Percentiles rank a stretch among this genome's conserved stretches.
These are phyloP conservation scores for Nematopogon swammerdamellus DNA, from an alignment of 2,888 invertebrate genomes.

Conservation along the genomic window DNA sequence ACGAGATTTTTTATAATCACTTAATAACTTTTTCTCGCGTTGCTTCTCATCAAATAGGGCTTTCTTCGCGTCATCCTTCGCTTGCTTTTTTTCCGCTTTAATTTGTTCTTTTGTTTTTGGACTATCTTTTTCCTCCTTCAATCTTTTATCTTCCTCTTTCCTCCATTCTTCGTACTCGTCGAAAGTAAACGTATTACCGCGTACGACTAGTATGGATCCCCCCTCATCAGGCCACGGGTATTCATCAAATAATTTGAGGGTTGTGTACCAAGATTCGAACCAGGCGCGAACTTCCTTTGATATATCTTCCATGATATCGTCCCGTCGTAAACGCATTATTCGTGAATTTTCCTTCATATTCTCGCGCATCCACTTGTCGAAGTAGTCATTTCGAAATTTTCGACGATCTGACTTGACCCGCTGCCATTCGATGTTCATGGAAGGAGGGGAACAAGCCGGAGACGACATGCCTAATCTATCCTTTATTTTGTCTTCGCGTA, in stretches of 20 bases:
- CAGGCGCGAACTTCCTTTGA: slow-evolving; percentile 73
- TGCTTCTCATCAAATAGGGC: slow-evolving; percentile 27
- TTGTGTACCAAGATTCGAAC: slow-evolving; percentile 64
- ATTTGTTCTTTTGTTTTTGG: slow-evolving; percentile 41
- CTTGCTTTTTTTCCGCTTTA: slow-evolving; percentile 36
- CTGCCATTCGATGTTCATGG: slow-evolving; percentile 41
- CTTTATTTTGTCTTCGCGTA: slow-evolving; percentile 35
- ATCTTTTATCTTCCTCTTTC: slow-evolving; percentile 26
- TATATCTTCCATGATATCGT: slow-evolving; percentile 69
- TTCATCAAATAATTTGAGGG: slow-evolving; percentile 61
- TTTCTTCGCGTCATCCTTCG: slow-evolving; percentile 36
- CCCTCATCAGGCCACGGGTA: slow-evolving; percentile 71
- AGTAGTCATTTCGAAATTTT: slow-evolving; percentile 35
- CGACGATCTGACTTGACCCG: slow-evolving; percentile 42
- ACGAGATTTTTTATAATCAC: slow-evolving; percentile 47
- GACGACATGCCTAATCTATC: slow-evolving; percentile 56
- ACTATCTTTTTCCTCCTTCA: slow-evolving; percentile 29
- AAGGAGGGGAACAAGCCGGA: slow-evolving; percentile 40
- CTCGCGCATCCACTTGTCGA: slow-evolving; percentile 39
- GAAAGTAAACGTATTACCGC: slow-evolving; percentile 57
- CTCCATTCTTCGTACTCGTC: slow-evolving; percentile 53
- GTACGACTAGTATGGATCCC: slow-evolving; percentile 59
- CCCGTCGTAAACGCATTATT: slow-evolving; percentile 46
- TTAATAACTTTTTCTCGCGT: slow-evolving; percentile 29
- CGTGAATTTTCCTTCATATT: slow-evolving; percentile 47